A percentile compares a stretch with the other conserved stretches of the same genome.
These are phyloP conservation scores for Spizaetus ornatus DNA, from an alignment of 2,113 vertebrate species.

Conservation along the genomic window DNA sequence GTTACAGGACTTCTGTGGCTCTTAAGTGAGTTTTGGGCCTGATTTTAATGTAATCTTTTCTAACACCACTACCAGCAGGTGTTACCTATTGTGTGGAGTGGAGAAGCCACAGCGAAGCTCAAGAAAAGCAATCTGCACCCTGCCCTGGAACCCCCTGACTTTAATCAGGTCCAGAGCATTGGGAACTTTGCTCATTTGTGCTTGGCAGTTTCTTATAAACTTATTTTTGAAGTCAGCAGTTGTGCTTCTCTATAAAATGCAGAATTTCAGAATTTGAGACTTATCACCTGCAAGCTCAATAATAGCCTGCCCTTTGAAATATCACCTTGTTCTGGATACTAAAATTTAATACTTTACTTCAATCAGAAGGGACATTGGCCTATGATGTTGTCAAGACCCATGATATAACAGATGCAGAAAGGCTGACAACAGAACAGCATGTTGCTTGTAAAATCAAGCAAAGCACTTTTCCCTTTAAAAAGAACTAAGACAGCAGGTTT, in stretches of 20 bases:
- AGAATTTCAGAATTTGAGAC: slow-evolving; percentile 58
- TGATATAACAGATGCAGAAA: slow-evolving; percentile 43
- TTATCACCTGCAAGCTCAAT: slow-evolving; percentile 50
- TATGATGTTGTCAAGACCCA: slow-evolving; percentile 43
- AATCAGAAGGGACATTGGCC: slow-evolving; percentile 58
- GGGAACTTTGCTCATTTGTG: slow-evolving; percentile 40
- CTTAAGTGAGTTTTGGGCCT: background rate
- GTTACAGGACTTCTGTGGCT: background rate
- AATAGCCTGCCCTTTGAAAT: slow-evolving; percentile 61
- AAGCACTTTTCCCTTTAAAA: slow-evolving; percentile 34
- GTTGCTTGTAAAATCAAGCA: slow-evolving; percentile 49
- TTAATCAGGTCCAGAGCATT: slow-evolving; percentile 12
- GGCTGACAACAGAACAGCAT: slow-evolving; percentile 28
- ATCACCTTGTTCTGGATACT: slow-evolving; percentile 54
- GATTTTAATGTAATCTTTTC: background rate
- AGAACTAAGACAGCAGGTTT: background rate
- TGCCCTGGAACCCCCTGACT: background rate
- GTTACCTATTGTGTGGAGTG: background rate
- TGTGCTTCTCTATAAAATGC: slow-evolving; percentile 49
- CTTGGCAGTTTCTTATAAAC: slow-evolving; percentile 47
- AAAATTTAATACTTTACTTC: slow-evolving; percentile 69
- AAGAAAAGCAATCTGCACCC: slow-evolving; percentile 21
- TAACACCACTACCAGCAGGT: background rate
- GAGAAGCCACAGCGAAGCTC: background rate
- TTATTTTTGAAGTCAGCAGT: slow-evolving; percentile 67